Evolutionary conservation across 1,140 invertebrate genomes (phyloP).

Genomic region (Panagrolaimus sp.): DNA sequence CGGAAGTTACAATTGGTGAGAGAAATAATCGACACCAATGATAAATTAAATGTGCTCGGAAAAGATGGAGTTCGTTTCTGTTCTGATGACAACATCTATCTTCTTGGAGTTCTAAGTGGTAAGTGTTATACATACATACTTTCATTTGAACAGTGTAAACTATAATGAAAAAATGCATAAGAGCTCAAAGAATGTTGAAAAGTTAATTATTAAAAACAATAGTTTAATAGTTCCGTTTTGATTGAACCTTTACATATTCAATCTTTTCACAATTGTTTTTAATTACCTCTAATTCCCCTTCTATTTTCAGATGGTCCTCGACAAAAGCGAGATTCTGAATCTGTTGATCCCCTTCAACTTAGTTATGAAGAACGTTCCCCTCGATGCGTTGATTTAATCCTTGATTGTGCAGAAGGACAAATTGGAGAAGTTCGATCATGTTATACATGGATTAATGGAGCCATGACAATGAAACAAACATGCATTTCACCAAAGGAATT

Average conservation of each 20-base stretch:
- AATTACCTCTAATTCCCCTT: too few relatives aligned
- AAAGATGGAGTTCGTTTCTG: not conserved
- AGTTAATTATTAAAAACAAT: too few relatives aligned
- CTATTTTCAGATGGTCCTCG: too few relatives aligned
- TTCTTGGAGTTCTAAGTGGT: not conserved
- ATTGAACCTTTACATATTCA: too few relatives aligned
- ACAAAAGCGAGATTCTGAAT: too few relatives aligned
- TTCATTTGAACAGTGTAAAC: too few relatives aligned
- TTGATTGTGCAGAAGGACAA: not conserved
- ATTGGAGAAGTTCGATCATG: conserved; percentile 6
- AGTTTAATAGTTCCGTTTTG: too few relatives aligned
- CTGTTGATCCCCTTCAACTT: not conserved
- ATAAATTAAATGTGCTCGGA: not conserved
- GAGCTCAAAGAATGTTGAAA: too few relatives aligned
- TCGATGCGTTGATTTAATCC: not conserved
- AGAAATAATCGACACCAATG: not conserved
- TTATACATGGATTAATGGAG: not conserved
- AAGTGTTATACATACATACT: too few relatives aligned
- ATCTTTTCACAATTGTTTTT: too few relatives aligned
- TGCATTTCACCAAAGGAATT: not conserved
- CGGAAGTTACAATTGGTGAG: not conserved
- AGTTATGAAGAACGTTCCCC: not conserved
- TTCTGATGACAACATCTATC: not conserved
- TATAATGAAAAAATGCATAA: too few relatives aligned
- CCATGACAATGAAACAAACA: not conserved